Conservation (phyloP, 2,888 invertebrate species). For the Thera obeliscata region DNA sequence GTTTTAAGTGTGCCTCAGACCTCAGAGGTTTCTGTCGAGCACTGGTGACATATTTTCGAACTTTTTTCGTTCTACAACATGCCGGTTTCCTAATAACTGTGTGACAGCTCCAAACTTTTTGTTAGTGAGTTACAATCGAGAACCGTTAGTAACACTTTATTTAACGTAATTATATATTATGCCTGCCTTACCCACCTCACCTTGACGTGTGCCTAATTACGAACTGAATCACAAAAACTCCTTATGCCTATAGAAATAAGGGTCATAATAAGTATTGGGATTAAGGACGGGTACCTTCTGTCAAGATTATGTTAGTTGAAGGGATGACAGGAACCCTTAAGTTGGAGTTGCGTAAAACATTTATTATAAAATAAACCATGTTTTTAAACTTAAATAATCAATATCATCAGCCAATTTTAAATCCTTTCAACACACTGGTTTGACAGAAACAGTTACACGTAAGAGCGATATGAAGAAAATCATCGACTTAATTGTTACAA, state of each 20-base stretch:
- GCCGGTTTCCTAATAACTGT: no score
- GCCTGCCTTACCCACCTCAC: conserved; percentile 62
- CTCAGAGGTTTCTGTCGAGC: no score
- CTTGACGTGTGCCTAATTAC: conserved; percentile 68
- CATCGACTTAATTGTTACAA: no score
- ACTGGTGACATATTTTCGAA: no score
- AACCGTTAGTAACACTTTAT: conserved; percentile 46
- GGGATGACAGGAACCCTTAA: conserved; percentile 23
- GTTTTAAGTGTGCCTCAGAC: no score
- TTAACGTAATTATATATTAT: conserved; percentile 56
- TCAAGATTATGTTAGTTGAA: conserved; percentile 20
- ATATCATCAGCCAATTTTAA: no score
- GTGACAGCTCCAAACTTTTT: no score
- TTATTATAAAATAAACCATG: neutral
- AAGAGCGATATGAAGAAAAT: no score
- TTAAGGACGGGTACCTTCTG: conserved; percentile 9
- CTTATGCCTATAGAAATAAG: conserved; percentile 20
- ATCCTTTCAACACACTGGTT: no score
- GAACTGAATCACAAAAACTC: conserved; percentile 40
- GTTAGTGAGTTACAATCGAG: conserved; percentile 31
- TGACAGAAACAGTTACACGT: no score
- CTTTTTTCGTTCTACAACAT: no score
- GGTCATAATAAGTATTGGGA: conserved; percentile 13
- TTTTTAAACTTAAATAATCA: neutral
- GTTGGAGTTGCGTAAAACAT: no score